Evolutionary conservation across 30 jellyfish, hydroid and myxozoan genomes (phyloP).

Genomic region (Rhopilema esculentum): DNA sequence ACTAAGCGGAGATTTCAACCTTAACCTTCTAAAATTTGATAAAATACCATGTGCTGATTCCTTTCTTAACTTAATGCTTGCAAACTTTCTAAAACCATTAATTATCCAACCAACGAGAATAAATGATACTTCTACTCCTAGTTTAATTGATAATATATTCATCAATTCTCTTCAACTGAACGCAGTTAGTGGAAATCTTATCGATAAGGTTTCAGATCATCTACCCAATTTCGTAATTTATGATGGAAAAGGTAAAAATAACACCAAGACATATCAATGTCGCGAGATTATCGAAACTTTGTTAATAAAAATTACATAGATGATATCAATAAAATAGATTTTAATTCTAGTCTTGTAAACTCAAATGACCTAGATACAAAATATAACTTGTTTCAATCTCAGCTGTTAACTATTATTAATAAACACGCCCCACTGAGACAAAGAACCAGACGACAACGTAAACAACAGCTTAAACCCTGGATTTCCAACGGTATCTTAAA

Average conservation of each 20-base stretch:
- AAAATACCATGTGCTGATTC: conserved; percentile 24
- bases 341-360: not conserved
- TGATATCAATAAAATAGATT: conserved; percentile 5
- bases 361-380: not conserved
- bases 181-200: conserved; percentile 6
- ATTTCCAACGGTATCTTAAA: conserved; percentile 7
- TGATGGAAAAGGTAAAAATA: not conserved
- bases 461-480: conserved; percentile 9
- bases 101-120: conserved; percentile 11
- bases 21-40: conserved; percentile 20
- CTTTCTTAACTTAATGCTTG: conserved; percentile 12
- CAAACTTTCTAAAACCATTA: conserved; percentile 29
- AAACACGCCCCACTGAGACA: conserved; percentile 11
- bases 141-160: conserved; percentile 18
- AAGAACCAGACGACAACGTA: not conserved
- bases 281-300: conserved; percentile 1
- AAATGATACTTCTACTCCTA: not conserved
- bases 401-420: not conserved
- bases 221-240: conserved; percentile 2
- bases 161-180: not conserved
- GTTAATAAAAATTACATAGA: not conserved
- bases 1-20: conserved; percentile 18
- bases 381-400: not conserved
- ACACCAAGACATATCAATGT: not conserved
- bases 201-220: conserved; percentile 18